phyloP scores from a whole-genome alignment of 2,888 invertebrate species.

The Aspidiotus rigidus region DNA sequence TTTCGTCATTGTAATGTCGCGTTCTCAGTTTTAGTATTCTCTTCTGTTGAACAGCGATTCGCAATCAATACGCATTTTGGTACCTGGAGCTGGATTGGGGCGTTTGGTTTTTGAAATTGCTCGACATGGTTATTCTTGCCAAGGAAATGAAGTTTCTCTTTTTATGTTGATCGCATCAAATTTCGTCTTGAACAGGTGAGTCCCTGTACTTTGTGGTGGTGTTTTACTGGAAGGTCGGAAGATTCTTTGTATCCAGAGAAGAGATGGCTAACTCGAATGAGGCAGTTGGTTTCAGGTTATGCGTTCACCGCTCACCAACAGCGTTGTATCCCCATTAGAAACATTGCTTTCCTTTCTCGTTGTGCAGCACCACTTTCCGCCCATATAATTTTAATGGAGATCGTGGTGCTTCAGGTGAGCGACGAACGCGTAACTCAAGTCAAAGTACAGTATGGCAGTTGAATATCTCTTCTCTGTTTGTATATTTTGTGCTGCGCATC shows the following conservation, averaged over 20 bases:
- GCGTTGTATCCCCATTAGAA: no score
- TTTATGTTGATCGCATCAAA: constrained; percentile 96
- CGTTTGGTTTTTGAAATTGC: constrained; percentile 91
- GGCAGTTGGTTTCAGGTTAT: no score
- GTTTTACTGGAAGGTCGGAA: background rate
- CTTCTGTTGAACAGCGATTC: constrained; percentile 41
- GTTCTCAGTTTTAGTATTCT: background rate
- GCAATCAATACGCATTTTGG: constrained; percentile 61
- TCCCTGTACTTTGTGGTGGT: background rate
- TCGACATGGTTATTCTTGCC: constrained; percentile 75
- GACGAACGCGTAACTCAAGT: no score
- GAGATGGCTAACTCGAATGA: no score
- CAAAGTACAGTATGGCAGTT: background rate
- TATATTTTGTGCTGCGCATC: background rate
- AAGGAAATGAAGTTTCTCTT: constrained; percentile 95
- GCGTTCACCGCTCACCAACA: no score
- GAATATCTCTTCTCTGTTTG: background rate
- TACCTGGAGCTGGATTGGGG: constrained; percentile 95
- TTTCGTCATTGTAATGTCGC: background rate
- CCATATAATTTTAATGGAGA: no score
- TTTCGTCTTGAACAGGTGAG: constrained; percentile 81
- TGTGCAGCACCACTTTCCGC: no score
- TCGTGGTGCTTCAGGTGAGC: no score
- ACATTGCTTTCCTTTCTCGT: no score
- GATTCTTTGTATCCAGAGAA: background rate